These are phyloP conservation scores for Drosophila azteca DNA, from an alignment of 1,140 invertebrate genomes.

Conservation along the genomic window DNA sequence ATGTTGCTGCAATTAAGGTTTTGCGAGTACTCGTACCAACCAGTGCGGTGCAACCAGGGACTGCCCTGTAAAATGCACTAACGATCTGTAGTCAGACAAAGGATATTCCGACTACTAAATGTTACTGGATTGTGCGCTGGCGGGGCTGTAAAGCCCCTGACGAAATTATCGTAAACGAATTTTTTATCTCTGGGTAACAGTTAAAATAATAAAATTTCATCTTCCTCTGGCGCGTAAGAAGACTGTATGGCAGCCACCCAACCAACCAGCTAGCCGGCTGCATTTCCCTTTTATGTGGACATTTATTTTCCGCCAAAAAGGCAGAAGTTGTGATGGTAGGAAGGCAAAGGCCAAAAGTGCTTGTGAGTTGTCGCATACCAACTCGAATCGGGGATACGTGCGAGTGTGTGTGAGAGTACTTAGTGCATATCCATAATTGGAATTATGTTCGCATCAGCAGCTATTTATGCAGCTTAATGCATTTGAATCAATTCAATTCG, in stretches of 20 bases:
- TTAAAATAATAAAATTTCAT: constrained; percentile 59
- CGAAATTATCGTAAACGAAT: constrained; percentile 60
- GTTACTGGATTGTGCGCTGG: constrained; percentile 11
- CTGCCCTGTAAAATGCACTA: constrained; percentile 11
- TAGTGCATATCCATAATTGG: constrained; percentile 17
- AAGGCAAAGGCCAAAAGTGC: constrained; percentile 38
- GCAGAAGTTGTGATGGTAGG: background rate
- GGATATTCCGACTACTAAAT: constrained; percentile 12
- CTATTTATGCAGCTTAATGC: constrained; percentile 59
- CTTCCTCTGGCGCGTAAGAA: too few relatives aligned
- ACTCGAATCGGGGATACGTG: background rate
- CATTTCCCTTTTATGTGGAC: constrained; percentile 35
- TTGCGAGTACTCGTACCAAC: background rate
- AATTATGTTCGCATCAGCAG: constrained; percentile 56
- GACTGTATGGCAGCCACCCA: background rate
- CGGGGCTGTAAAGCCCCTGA: constrained; percentile 41
- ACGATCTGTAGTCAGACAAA: constrained; percentile 38
- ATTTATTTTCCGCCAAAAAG: constrained; percentile 2
- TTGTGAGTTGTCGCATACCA: constrained; percentile 1
- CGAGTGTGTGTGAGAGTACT: constrained; percentile 17
- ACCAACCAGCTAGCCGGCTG: background rate
- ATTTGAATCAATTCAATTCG: constrained; percentile 20
- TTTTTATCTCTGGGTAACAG: constrained; percentile 49
- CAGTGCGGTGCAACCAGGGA: constrained; percentile 9
- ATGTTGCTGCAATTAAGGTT: constrained; percentile 2